A percentile compares a stretch with the other conserved stretches of the same genome.
These are phyloP conservation scores for Ichneumoninae sp. DNA, from an alignment of 2,888 invertebrate species.

Conservation along the genomic window DNA sequence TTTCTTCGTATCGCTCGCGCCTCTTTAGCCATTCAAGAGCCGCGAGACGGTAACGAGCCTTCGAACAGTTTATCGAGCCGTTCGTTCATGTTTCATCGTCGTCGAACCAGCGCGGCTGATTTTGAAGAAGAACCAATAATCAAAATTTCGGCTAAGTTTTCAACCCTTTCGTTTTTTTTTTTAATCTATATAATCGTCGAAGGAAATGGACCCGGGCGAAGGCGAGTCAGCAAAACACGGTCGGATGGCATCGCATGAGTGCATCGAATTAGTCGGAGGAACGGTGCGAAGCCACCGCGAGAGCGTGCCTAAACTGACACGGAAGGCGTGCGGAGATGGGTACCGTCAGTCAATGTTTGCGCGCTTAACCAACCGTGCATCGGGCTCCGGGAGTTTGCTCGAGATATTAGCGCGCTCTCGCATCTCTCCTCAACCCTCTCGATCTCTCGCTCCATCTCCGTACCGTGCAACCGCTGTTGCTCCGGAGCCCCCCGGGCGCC, in stretches of 20 bases:
- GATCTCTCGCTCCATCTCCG: constrained; percentile 68
- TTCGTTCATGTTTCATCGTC: constrained; percentile 6
- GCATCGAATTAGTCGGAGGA: constrained; percentile 55
- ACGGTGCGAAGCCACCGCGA: constrained; percentile 58
- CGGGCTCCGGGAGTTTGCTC: constrained; percentile 75
- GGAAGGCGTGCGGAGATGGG: constrained; percentile 70
- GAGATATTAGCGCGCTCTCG: constrained; percentile 77
- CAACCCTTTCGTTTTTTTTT: not conserved
- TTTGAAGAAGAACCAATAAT: not conserved
- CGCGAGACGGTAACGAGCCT: not conserved
- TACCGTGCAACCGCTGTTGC: constrained; percentile 42
- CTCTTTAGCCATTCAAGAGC: not conserved
- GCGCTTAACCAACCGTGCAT: constrained; percentile 79
- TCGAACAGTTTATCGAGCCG: not conserved
- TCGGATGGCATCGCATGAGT: constrained; percentile 22
- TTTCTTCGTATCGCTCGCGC: constrained; percentile 47
- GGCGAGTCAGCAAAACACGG: constrained; percentile 1
- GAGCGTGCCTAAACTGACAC: constrained; percentile 68
- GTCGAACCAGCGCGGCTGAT: not conserved
- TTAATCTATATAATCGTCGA: not conserved
- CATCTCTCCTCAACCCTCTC: constrained; percentile 73
- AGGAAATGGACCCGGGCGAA: not conserved
- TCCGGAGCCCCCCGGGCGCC: constrained; percentile 48
- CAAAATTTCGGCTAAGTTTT: not conserved
- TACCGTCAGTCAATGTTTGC: constrained; percentile 81